Percentiles rank a stretch among this genome's conserved stretches.
These are phyloP conservation scores for Drosophila repletoides DNA, from an alignment of 1,140 invertebrate genomes.

Conservation along the genomic window DNA sequence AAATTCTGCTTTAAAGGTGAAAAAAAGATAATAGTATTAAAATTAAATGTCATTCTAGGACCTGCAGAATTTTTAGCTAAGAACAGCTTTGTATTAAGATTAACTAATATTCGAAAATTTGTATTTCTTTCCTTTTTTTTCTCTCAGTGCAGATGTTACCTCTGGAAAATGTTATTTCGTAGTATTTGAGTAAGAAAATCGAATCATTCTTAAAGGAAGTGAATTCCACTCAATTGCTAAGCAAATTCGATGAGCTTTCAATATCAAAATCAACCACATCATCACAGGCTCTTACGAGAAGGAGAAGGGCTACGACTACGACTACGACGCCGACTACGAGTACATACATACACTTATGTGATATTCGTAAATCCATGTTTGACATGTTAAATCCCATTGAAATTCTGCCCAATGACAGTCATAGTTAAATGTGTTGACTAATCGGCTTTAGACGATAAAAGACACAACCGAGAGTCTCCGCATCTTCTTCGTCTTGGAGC, in stretches of 20 bases:
- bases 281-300: too few species aligned
- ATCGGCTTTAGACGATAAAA: slow-evolving; percentile 40
- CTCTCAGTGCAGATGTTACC: too few species aligned
- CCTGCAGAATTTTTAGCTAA: too few species aligned
- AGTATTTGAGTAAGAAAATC: slow-evolving; percentile 13
- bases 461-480: neutral
- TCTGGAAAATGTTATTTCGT: neutral
- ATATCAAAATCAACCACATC: slow-evolving; percentile 43
- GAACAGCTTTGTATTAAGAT: too few species aligned
- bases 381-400: slow-evolving; percentile 22
- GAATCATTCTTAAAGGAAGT: slow-evolving; percentile 12
- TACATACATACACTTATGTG: slow-evolving; percentile 9
- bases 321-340: too few species aligned
- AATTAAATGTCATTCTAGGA: too few species aligned
- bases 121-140: too few species aligned
- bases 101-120: too few species aligned
- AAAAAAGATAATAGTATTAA: too few species aligned
- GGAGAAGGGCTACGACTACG: too few species aligned
- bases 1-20: too few species aligned
- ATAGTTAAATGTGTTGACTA: slow-evolving; percentile 39
- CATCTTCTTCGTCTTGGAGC: too few species aligned
- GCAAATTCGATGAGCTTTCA: slow-evolving; percentile 21
- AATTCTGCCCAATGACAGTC: slow-evolving; percentile 8
- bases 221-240: slow-evolving; percentile 1
- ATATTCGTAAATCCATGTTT: slow-evolving; percentile 33